Conservation (phyloP, 2,797 vertebrate species). For the Otolemur crassicaudatus region DNA sequence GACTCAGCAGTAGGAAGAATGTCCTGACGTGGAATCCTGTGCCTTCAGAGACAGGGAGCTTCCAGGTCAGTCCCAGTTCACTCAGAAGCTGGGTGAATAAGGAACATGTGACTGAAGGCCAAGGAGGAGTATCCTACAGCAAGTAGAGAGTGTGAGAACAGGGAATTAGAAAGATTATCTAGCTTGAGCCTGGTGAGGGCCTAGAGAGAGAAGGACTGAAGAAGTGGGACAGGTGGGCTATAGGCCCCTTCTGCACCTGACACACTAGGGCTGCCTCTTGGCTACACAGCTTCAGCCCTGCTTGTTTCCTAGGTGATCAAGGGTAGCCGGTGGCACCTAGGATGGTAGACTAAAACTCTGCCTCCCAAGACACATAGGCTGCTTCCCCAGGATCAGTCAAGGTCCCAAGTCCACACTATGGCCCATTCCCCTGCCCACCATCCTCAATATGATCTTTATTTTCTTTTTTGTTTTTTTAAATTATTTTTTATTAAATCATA, state of each 20-base stretch:
- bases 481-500: too few species aligned
- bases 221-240: neutral
- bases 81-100: neutral
- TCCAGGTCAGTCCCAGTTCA: constrained; percentile 14
- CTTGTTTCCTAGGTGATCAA: neutral
- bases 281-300: neutral
- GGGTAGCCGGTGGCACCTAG: neutral
- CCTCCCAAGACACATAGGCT: neutral
- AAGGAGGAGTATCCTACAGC: neutral
- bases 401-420: neutral
- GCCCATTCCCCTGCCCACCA: neutral
- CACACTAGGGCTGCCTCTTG: neutral
- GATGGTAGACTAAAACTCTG: neutral
- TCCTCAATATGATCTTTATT: constrained; percentile 10
- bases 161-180: neutral
- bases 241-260: neutral
- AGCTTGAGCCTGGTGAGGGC: neutral
- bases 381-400: neutral
- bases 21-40: neutral
- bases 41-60: neutral
- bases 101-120: neutral
- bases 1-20: neutral
- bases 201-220: neutral
- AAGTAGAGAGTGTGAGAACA: neutral
- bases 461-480: too few species aligned